These are phyloP conservation scores for Sebastes itinus DNA, from an alignment of 2,797 vertebrate species.

Conservation along the genomic window DNA sequence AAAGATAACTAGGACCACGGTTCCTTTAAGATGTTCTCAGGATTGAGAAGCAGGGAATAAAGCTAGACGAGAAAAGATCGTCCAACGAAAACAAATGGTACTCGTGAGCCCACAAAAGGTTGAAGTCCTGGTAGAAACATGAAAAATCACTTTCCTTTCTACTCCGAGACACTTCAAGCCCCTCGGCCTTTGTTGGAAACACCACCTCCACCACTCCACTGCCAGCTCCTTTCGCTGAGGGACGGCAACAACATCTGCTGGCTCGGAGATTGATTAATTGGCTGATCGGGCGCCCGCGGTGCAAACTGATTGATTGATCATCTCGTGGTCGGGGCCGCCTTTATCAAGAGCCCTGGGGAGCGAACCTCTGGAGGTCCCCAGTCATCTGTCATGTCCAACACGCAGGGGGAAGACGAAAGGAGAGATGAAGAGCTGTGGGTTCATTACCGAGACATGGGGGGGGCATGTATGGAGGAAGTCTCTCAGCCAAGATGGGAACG, in stretches of 20 bases:
- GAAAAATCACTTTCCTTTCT: conserved; percentile 58
- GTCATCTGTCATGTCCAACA: conserved; percentile 82
- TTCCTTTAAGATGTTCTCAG: neutral
- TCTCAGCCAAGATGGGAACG: conserved; percentile 31
- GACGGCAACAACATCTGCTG: conserved; percentile 76
- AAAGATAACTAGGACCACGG: neutral
- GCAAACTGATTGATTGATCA: conserved; percentile 84
- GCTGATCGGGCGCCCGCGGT: conserved; percentile 76
- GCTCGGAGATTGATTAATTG: conserved; percentile 80
- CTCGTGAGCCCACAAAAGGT: conserved; percentile 17
- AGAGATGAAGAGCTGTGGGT: conserved; percentile 64
- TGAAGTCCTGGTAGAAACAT: conserved; percentile 52
- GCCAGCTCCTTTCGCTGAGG: conserved; percentile 59
- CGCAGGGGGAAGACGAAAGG: conserved; percentile 45
- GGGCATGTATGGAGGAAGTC: conserved; percentile 48
- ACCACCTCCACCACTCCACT: conserved; percentile 46
- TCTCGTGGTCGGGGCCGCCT: conserved; percentile 74
- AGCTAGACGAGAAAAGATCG: neutral
- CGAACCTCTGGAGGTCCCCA: conserved; percentile 77
- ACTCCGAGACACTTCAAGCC: conserved; percentile 52
- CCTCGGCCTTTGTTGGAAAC: conserved; percentile 65
- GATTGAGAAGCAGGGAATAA: neutral
- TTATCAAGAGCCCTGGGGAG: conserved; percentile 73
- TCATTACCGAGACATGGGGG: conserved; percentile 73
- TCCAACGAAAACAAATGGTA: conserved; percentile 11